Evolutionary conservation across 2,888 invertebrate genomes (phyloP).

Genomic region (Eudasyphora cyanicolor): DNA sequence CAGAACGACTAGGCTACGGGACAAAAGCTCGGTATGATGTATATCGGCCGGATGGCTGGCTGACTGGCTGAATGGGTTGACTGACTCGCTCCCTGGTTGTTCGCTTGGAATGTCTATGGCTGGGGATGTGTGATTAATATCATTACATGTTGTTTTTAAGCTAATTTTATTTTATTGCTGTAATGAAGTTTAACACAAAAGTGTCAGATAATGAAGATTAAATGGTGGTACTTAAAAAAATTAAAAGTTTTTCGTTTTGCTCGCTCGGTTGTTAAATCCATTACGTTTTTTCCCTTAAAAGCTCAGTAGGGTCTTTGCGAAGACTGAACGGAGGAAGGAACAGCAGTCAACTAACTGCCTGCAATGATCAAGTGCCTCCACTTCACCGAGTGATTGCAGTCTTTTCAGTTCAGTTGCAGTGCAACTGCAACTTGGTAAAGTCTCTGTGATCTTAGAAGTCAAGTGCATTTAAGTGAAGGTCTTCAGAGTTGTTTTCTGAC

Average conservation of each 20-base stretch:
- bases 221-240: conserved; percentile 28
- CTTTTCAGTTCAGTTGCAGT: background rate
- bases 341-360: background rate
- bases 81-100: too few species aligned
- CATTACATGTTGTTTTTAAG: conserved; percentile 33
- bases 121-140: conserved; percentile 35
- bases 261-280: background rate
- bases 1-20: background rate
- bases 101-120: background rate
- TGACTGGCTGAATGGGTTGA: too few species aligned
- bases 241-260: background rate
- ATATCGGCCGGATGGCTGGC: background rate
- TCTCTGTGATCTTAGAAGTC: conserved; percentile 5
- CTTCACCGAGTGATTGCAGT: background rate
- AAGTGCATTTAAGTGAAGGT: conserved; percentile 17
- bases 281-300: background rate
- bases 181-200: conserved; percentile 25
- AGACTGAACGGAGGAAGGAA: background rate
- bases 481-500: background rate
- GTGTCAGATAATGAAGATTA: conserved; percentile 35
- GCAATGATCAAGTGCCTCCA: background rate
- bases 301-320: background rate
- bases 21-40: background rate
- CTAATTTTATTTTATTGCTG: conserved; percentile 48
- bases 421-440: background rate